Conservation (phyloP, 2,888 invertebrate species). For the Drosophila pegasa region DNA sequence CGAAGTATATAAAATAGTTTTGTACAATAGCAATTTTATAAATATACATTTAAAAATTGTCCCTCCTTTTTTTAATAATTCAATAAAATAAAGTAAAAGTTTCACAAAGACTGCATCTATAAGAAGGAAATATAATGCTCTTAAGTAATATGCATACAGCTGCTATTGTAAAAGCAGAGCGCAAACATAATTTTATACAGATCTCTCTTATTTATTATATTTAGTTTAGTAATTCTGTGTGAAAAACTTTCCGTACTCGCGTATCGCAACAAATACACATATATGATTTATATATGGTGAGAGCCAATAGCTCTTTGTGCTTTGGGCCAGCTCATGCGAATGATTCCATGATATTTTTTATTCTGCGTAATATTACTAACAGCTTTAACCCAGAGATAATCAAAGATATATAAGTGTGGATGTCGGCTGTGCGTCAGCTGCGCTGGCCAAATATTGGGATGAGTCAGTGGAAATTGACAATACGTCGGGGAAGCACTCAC, state of each 20-base stretch:
- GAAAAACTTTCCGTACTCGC: background rate
- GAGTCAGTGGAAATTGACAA: constrained; percentile 53
- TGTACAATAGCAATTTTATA: too few relatives aligned
- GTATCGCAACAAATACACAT: background rate
- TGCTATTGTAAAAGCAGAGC: background rate
- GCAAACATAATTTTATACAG: too few relatives aligned
- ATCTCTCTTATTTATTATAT: background rate
- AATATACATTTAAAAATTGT: too few relatives aligned
- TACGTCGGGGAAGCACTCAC: constrained; percentile 32
- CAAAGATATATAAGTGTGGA: constrained; percentile 8
- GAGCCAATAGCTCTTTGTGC: constrained; percentile 21
- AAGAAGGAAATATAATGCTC: too few relatives aligned
- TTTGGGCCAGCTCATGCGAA: constrained; percentile 22
- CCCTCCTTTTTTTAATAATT: too few relatives aligned
- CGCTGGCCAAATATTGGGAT: constrained; percentile 31
- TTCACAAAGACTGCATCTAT: too few relatives aligned
- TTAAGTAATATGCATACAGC: too few relatives aligned
- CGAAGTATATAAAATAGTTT: too few relatives aligned
- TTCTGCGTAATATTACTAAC: constrained; percentile 47
- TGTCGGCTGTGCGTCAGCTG: constrained; percentile 62
- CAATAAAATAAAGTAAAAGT: background rate
- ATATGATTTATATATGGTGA: background rate
- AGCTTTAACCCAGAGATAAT: constrained; percentile 25
- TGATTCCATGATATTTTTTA: background rate
- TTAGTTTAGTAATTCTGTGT: background rate